Percentiles rank a stretch among this genome's conserved stretches.
Evolutionary conservation across 1,140 invertebrate species (phyloP).

Genomic region (Drosophila lowei): DNA sequence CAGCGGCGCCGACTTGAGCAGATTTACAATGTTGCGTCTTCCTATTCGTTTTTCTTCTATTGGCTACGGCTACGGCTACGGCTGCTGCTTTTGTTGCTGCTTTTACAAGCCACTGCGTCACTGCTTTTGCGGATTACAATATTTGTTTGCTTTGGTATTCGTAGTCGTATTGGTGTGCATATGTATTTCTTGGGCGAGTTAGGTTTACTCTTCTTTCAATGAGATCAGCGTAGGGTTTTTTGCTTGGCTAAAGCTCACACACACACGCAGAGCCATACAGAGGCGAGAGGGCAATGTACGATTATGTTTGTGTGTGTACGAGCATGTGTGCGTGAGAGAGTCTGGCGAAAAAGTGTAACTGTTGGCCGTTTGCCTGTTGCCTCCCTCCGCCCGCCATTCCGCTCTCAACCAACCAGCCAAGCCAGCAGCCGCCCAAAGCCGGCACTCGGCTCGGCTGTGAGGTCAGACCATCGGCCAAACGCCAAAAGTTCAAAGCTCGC

Average conservation of each 20-base stretch:
- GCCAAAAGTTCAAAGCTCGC: slow-evolving; percentile 66
- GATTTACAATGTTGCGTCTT: slow-evolving; percentile 23
- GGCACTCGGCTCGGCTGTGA: slow-evolving; percentile 16
- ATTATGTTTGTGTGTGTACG: slow-evolving; percentile 49
- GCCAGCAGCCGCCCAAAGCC: no score
- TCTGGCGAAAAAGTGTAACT: slow-evolving; percentile 23
- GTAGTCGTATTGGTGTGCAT: slow-evolving; percentile 14
- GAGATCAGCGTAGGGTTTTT: slow-evolving; percentile 68
- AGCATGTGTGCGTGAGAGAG: slow-evolving; percentile 33
- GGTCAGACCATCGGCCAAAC: slow-evolving; percentile 38
- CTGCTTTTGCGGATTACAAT: slow-evolving; percentile 22
- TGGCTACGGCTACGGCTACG: slow-evolving; percentile 24
- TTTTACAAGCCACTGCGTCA: slow-evolving; percentile 48
- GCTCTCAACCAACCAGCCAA: slow-evolving; percentile 8
- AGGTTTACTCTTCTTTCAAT: slow-evolving; percentile 61
- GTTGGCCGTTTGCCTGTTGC: no score
- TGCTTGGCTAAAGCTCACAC: slow-evolving; percentile 23
- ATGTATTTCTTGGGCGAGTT: no score
- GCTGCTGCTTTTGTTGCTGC: slow-evolving; percentile 30
- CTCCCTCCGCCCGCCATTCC: slow-evolving; percentile 5
- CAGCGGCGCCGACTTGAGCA: slow-evolving; percentile 12
- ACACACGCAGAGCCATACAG: slow-evolving; percentile 2
- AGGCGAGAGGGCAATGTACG: slow-evolving; percentile 68
- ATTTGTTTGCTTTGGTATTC: no score
- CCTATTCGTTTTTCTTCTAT: no score